Evolutionary conservation across 1,140 invertebrate genomes (phyloP), one percentile per base, ranked within the genome.

Genomic region (Drosophila bocqueti): DNA sequence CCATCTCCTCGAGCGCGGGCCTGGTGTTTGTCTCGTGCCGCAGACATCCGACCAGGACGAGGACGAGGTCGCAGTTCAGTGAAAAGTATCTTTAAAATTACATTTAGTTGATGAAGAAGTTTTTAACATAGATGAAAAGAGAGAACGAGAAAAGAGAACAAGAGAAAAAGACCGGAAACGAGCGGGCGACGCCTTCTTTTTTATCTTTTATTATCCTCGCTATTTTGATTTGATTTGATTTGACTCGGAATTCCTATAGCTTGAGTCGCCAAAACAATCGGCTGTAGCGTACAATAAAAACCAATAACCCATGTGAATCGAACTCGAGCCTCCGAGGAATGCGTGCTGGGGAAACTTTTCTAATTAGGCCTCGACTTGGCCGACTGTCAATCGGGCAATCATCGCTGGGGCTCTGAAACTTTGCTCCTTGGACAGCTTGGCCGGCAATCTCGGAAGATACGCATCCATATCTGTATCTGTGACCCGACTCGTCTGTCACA

Each of bases 41-140:
- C 31, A 74, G 71, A 73, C 68, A 73, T 29, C 5, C 38, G 45
- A 31, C 67, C 68, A 73, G 69, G 38, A 38, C 31, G 16, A 42
- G 67, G 66, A 52, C 67, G 50, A 52, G 45, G 31, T 59, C 45
- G 63, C 77, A 69, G 67, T 81, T 57, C 71, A 76, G 59, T 69
- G 65, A 75, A 55, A 89, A 84, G 85, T 89, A 89, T 89, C 84
- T 84, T 90, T 90, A 90, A 87, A 87, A 84, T 90, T 89, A 89
- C 62, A 84, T 89, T 90, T 90, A 84, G 84, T 89, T 89, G 85
- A 90, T 84, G 85, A 79, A 83, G 83, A 87, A 89, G 81, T 66
- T 79, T 57, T 79, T 62, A 76, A 67, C 24, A 68, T 26, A 31
- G 58, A 69, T 54, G 66, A 72, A 64, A 21, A 47, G 62, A 58